Evolutionary conservation across 2,888 invertebrate species (phyloP), one percentile per base, ranked within the genome.

Genomic region (Agonopterix heracliana): DNA sequence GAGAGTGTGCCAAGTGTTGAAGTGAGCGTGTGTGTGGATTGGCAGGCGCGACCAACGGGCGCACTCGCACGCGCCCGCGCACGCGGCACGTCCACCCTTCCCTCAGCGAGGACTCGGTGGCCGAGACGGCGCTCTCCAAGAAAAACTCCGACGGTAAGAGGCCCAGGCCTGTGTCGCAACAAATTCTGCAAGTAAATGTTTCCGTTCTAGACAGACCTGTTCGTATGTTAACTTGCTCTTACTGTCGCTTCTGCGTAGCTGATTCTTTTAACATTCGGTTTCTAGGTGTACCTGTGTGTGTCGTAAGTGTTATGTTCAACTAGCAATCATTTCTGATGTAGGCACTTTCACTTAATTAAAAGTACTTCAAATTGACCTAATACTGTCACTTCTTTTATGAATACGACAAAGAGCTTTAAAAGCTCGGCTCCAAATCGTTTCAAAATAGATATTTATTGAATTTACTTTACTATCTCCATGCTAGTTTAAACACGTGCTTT

Each of bases 131-230:
- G 74, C 90, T 93, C 82, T 92, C 93, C 81, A 94, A 95, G 90
- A 93, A 92, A 90, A 94, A 93, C 90, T 95, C 94, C 68, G 95
- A 95, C 87, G 95, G 95, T 95, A 92, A 92, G 93, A 90, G 68
- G 70, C 66, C 51, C 56, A 52, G 53, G 50, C 55, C 63, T 60
- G 53, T 54, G 57, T 56, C 57, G 49, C 56, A 64, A 26, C 26
- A 26, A 62, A 60, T 64, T 61, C 60, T 58, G 59, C 63, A 64
- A 44, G 48, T 58, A 63, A 67, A 66, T 71, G 66, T 66, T 68
- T 73, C 61, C 67, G 68, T 74, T 59, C 61, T 73, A 74, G 71
- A 69, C 55, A 62, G 64, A 65, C 60, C 59, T 76, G 64, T 75
- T 66, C 68, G 73, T 74, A 68, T 73, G 68, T 72, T 68, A 64